These are phyloP conservation scores for Etheostoma spectabile DNA, from an alignment of 2,113 vertebrate species.

Conservation along the genomic window DNA sequence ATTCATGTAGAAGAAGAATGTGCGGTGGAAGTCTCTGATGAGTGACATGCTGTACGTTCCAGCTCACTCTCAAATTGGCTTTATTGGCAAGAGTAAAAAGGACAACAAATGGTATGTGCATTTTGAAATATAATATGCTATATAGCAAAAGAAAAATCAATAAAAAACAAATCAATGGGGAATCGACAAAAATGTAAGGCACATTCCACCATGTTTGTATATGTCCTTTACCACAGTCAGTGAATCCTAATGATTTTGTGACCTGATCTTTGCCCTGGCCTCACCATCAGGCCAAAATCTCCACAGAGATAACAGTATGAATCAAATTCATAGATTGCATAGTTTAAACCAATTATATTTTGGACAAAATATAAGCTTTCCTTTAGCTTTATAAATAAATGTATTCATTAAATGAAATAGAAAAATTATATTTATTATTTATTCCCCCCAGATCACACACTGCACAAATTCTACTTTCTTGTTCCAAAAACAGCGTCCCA, in stretches of 20 bases:
- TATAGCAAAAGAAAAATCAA: neutral
- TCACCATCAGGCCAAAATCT: too few species aligned
- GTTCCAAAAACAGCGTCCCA: neutral
- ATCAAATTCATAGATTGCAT: too few species aligned
- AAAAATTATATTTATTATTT: neutral
- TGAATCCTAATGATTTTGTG: too few species aligned
- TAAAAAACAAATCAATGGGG: neutral
- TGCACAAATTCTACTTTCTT: neutral
- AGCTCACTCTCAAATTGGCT: constrained; percentile 4
- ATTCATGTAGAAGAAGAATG: constrained; percentile 22
- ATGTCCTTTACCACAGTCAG: too few species aligned
- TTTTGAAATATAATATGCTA: too few species aligned
- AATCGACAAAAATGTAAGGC: neutral
- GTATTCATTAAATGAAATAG: neutral
- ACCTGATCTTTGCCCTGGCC: too few species aligned
- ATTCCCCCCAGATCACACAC: neutral
- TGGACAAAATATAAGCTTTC: neutral
- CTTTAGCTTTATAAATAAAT: neutral
- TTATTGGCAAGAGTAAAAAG: neutral
- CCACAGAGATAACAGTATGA: too few species aligned
- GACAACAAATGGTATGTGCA: neutral
- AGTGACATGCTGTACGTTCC: neutral
- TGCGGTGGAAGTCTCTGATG: neutral
- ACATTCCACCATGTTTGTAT: neutral
- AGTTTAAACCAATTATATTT: too few species aligned